These are phyloP conservation scores for Agriotes lineatus DNA, from an alignment of 2,888 invertebrate species.

Conservation along the genomic window DNA sequence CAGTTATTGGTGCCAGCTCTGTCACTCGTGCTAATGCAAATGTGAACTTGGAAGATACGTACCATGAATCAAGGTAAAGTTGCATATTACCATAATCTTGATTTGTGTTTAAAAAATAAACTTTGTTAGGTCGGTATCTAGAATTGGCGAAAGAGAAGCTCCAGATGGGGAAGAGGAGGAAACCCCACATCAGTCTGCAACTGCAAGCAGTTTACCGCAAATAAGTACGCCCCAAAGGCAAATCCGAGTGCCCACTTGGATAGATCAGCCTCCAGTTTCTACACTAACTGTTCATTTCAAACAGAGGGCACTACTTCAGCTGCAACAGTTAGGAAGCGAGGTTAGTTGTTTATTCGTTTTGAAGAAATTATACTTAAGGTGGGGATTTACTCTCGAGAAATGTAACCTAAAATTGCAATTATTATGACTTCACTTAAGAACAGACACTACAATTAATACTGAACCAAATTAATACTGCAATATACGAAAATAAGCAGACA, in stretches of 20 bases:
- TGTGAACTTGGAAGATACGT: constrained; percentile 51
- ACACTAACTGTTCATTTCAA: constrained; percentile 69
- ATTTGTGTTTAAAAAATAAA: too few relatives aligned
- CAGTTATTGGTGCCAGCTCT: constrained; percentile 50
- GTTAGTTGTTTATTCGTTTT: constrained; percentile 54
- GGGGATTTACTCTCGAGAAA: too few relatives aligned
- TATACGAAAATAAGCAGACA: too few relatives aligned
- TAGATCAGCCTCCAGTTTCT: constrained; percentile 64
- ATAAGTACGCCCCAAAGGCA: constrained; percentile 54
- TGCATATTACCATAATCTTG: too few relatives aligned
- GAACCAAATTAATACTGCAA: too few relatives aligned
- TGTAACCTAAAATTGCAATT: too few relatives aligned
- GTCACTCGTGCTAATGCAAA: constrained; percentile 39
- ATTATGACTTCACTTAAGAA: too few relatives aligned
- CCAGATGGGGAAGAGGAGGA: constrained; percentile 74
- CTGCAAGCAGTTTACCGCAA: constrained; percentile 49
- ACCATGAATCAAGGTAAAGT: constrained; percentile 42
- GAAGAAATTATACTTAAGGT: too few relatives aligned
- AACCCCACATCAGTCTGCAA: constrained; percentile 56
- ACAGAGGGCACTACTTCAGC: constrained; percentile 72
- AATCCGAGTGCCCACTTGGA: constrained; percentile 68
- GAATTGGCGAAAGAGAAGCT: constrained; percentile 72
- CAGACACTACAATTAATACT: too few relatives aligned
- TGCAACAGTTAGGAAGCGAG: constrained; percentile 64
- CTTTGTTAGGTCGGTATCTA: constrained; percentile 63